These are phyloP conservation scores for Pseudorhombus dupliciocellatus DNA, from an alignment of 2,113 vertebrate genomes.

Conservation along the genomic window DNA sequence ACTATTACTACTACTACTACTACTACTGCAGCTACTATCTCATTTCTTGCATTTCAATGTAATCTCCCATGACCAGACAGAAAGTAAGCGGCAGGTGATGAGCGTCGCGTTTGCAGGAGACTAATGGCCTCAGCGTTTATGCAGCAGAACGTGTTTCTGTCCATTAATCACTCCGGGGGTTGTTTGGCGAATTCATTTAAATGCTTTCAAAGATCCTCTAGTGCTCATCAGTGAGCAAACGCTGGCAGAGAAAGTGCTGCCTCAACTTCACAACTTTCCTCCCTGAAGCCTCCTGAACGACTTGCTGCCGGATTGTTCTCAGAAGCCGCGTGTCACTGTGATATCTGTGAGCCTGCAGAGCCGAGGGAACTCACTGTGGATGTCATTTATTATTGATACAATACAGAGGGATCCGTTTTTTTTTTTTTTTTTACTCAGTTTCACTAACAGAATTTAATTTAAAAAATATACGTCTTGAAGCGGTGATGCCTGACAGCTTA, in stretches of 20 bases:
- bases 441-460: no score
- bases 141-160: conserved; percentile 8
- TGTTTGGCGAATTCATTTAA: conserved; percentile 48
- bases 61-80: background rate
- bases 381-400: no score
- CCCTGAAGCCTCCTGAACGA: background rate
- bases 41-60: no score
- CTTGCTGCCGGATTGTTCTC: background rate
- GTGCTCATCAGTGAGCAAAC: background rate
- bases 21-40: conserved; percentile 3
- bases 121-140: background rate
- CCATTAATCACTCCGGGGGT: conserved; percentile 6
- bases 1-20: no score
- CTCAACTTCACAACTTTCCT: background rate
- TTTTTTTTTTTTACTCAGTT: no score
- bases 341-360: background rate
- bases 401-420: no score
- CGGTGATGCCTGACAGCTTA: no score
- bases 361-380: background rate
- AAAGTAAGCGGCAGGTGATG: background rate
- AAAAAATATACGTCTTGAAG: no score
- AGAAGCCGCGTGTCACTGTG: background rate
- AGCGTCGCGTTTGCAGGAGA: conserved; percentile 1
- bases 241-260: background rate
- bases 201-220: conserved; percentile 21